Conservation (phyloP, 2,113 vertebrate genomes). For the Apeltes quadracus region DNA sequence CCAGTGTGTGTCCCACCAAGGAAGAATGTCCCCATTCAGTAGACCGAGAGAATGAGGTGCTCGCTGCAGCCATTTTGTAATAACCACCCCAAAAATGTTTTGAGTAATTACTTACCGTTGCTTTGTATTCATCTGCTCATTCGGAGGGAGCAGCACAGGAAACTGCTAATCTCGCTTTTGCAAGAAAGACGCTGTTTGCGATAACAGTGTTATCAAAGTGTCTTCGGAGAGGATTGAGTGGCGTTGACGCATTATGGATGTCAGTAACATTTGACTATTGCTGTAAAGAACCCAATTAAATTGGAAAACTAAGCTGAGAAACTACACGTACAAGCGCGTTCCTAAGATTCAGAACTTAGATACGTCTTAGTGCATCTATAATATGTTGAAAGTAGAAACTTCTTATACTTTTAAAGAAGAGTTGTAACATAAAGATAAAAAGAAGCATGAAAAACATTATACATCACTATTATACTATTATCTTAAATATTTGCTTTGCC, state of each 20-base stretch:
- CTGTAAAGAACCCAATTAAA: not conserved
- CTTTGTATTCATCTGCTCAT: conserved; percentile 20
- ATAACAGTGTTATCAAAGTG: conserved; percentile 30
- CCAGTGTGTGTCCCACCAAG: conserved; percentile 42
- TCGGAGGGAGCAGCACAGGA: conserved; percentile 28
- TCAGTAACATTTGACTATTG: not conserved
- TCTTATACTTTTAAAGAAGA: not conserved
- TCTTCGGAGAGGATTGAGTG: not conserved
- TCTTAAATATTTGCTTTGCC: not conserved
- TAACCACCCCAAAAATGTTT: not conserved
- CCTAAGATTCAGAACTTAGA: not conserved
- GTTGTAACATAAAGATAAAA: not conserved
- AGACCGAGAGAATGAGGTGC: conserved; percentile 18
- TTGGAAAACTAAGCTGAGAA: not conserved
- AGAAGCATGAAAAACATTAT: not conserved
- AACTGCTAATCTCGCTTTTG: conserved; percentile 38
- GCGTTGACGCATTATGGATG: conserved; percentile 1
- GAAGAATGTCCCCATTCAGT: conserved; percentile 37
- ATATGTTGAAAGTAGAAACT: not conserved
- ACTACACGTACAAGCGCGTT: not conserved
- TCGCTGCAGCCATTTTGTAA: conserved; percentile 43
- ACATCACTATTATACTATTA: not conserved
- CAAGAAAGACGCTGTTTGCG: conserved; percentile 28
- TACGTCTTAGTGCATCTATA: too few relatives aligned
- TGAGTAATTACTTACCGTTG: conserved; percentile 31